Base-by-base conservation (phyloP, 2,888 invertebrate species). In the Serrognathus titanus region DNA sequence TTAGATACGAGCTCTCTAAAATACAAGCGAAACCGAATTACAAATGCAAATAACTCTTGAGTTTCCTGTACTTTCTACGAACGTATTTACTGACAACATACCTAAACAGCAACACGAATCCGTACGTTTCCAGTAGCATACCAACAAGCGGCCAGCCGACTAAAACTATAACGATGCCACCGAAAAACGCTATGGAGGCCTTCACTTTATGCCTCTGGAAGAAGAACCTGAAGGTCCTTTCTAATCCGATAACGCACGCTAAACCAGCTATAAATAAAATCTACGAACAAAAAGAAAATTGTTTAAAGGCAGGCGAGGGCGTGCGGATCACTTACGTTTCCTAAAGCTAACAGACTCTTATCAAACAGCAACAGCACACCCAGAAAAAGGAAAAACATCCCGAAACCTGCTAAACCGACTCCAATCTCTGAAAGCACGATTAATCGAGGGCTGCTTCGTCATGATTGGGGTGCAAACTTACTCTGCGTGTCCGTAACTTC, bases 301-400 rank as follows among this genome's bases (percentile, higher is more conserved):
- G 11, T 11, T 39, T 54, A 49, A 55, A 54, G 24, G 20, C n/a
- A 45, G 12, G 11, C 31, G 12, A 16, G 7, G 8, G 4, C 8
- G 8, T 9, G 20, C 9, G 20, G 20, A 35, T 9, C 66, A 86
- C 92, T 89, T 84, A 98, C 98, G 85, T 99, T 99, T 75, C 99
- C 99, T 76, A 99, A 94, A n/a, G 98, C 98, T 55, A 99, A 80
- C 55, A 99, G 81, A 51, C 98, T 98, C 79, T 95, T 96, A 78
- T 99, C 99, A 77, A 99, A 97, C 53, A 99, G 80, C 57, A 99
- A 80, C 47, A 99, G 71, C 39, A 97, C 88, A 57, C 98, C 98
- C 6, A 99, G 83, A 70, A 98, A 94, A 6, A 99, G 84, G 78
- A 99, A 98, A 57, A 91, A 88, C 67, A 97, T 88, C 7, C 98